Evolutionary conservation across 1,140 invertebrate species (phyloP), one percentile per base, ranked within the genome.

Genomic region (Drosophila biarmipes): DNA sequence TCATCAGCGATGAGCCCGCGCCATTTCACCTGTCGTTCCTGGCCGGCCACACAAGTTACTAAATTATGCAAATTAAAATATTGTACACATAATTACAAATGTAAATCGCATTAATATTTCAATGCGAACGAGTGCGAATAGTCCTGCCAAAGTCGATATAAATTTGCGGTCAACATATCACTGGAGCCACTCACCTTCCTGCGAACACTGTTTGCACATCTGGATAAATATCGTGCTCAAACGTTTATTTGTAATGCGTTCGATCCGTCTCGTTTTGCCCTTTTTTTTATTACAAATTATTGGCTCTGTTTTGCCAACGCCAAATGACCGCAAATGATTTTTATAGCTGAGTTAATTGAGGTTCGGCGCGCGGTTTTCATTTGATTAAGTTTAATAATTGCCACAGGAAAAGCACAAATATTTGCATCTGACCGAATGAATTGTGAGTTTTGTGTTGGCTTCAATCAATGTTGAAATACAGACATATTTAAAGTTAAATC

Each of bases 21-120:
- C 14, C 29, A n/a, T 10, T 40, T 49, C 17, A 67, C 42, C 31
- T 53, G 52, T 14, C 37, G 24, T 17, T 48, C 38, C 17, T 31
- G 51, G 27, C 17, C 48, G 10, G 56, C 56, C 43, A 67, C 67
- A 55, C 54, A 58, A 80, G 73, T 82, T 62, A 78, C 78, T 86
- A 86, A 86, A 86, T 86, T 86, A 86, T 86, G 82, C 82, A 86
- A 86, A 86, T 86, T 86, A 86, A 86, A 86, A 87, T 86, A 87
- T 76, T 87, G 81, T 78, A 75, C 82, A 82, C 66, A 87, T 86
- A 86, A 86, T 86, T 86, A 86, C 82, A 82, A 78, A 87, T 82
- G 82, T 86, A 86, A 86, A 89, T 82, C 84, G 82, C 69, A 86
- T 86, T 86, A 75, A 87, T 86, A 74, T 75, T 82, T 73, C 69